Evolutionary conservation across 2,888 invertebrate genomes (phyloP).

Genomic region (Pantelozetes paolii): DNA sequence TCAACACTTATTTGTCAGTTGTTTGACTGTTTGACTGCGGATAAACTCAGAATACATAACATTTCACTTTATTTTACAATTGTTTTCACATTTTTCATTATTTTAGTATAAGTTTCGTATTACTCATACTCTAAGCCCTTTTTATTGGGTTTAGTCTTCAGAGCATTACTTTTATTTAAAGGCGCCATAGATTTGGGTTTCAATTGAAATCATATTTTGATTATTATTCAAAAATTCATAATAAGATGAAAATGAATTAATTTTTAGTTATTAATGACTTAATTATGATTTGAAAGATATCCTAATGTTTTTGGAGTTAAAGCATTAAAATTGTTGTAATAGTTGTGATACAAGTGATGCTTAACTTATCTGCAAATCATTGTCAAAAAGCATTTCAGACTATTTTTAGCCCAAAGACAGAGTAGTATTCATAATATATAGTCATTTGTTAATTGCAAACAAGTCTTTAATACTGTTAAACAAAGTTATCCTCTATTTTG

Average conservation of each 20-base stretch:
- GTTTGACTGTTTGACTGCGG: not conserved
- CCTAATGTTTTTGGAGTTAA: slow-evolving; percentile 1
- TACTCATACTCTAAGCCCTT: not conserved
- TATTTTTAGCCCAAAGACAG: slow-evolving; percentile 20
- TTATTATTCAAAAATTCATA: slow-evolving; percentile 4
- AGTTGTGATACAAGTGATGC: slow-evolving; percentile 24
- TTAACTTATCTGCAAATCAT: slow-evolving; percentile 23
- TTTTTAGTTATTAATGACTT: slow-evolving; percentile 12
- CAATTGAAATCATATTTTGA: not conserved
- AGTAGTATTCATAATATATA: slow-evolving; percentile 22
- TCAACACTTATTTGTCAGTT: slow-evolving; percentile 27
- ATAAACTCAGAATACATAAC: not conserved
- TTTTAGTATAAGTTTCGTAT: slow-evolving; percentile 3
- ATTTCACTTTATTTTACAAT: slow-evolving; percentile 1
- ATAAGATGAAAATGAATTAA: slow-evolving; percentile 10
- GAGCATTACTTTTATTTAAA: not conserved
- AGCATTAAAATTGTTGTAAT: slow-evolving; percentile 26
- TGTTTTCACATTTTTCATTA: not conserved
- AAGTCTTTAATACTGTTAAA: slow-evolving; percentile 2
- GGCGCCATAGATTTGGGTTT: not conserved
- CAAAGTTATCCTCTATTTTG: not conserved
- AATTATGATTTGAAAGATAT: slow-evolving; percentile 32
- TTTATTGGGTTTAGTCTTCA: not conserved
- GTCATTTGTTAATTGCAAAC: slow-evolving; percentile 22
- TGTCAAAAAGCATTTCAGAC: not conserved